Percentiles rank a stretch among this genome's conserved stretches.
Evolutionary conservation across 1,140 invertebrate species (phyloP).

Genomic region (Zaprionus nigranus): DNA sequence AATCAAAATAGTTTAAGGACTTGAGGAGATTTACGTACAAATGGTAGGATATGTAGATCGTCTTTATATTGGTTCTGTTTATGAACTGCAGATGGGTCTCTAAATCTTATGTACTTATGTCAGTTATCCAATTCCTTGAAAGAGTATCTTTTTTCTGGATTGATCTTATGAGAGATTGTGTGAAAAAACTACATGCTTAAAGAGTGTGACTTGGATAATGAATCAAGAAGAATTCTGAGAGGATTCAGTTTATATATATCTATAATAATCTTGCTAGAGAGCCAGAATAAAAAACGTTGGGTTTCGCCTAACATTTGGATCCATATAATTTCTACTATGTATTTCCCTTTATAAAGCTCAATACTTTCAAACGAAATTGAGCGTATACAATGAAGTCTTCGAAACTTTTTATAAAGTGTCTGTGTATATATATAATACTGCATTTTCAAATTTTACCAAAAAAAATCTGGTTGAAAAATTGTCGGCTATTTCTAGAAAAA

Average conservation of each 20-base stretch:
- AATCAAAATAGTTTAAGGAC: constrained; percentile 28
- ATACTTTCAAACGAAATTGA: constrained; percentile 47
- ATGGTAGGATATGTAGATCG: constrained; percentile 64
- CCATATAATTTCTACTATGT: constrained; percentile 51
- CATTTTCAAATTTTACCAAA: constrained; percentile 46
- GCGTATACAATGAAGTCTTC: constrained; percentile 66
- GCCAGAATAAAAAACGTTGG: constrained; percentile 61
- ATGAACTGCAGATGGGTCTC: constrained; percentile 51
- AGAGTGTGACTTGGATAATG: constrained; percentile 48
- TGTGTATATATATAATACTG: constrained; percentile 45
- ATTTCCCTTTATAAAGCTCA: constrained; percentile 53
- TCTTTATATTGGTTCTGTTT: constrained; percentile 69
- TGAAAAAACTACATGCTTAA: constrained; percentile 54
- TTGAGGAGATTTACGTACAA: constrained; percentile 62
- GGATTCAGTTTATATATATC: constrained; percentile 22
- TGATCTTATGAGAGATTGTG: constrained; percentile 41
- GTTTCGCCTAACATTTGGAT: constrained; percentile 53
- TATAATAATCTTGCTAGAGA: constrained; percentile 41
- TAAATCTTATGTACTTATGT: constrained; percentile 24
- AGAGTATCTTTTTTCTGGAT: constrained; percentile 27
- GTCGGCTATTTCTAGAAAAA: constrained; percentile 47
- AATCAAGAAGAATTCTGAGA: constrained; percentile 43
- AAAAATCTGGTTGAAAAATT: constrained; percentile 42
- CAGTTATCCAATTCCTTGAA: constrained; percentile 37
- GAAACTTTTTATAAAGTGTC: constrained; percentile 35